phyloP scores from a whole-genome alignment of 2,888 invertebrate genomes.

The Holacanthella duospinosa region DNA sequence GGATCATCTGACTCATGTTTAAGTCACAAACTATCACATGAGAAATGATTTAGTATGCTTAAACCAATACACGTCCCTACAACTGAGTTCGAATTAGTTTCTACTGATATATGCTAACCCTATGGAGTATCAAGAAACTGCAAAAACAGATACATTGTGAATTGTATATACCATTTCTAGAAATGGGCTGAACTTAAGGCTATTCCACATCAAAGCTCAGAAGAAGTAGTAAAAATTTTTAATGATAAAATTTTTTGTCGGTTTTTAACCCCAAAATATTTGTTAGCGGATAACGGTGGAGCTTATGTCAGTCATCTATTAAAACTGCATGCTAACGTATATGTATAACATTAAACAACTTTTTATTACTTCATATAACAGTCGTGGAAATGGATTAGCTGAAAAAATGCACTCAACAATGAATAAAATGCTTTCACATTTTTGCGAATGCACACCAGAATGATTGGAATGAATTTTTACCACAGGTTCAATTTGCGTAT shows the following conservation, averaged over 20 bases:
- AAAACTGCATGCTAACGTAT: background rate
- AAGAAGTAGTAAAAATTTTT: background rate
- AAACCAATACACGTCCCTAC: background rate
- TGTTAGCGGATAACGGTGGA: background rate
- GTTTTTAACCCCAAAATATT: background rate
- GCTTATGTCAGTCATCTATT: background rate
- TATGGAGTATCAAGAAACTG: background rate
- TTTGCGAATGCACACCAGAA: background rate
- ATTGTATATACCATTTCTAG: background rate
- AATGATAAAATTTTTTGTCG: background rate
- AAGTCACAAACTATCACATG: background rate
- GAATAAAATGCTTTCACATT: background rate
- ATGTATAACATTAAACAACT: background rate
- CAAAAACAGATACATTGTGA: background rate
- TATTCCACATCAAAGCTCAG: constrained; percentile 1
- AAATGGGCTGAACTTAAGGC: background rate
- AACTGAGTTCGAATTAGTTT: background rate
- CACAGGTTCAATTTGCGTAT: background rate
- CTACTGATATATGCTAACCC: background rate
- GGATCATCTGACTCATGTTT: background rate
- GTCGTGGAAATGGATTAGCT: background rate
- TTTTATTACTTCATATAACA: background rate
- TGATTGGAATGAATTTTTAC: background rate
- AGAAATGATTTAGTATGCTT: background rate
- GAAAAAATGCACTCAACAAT: background rate